Evolutionary conservation across 1,140 invertebrate species (phyloP).

Genomic region (Drosophila seguyi): DNA sequence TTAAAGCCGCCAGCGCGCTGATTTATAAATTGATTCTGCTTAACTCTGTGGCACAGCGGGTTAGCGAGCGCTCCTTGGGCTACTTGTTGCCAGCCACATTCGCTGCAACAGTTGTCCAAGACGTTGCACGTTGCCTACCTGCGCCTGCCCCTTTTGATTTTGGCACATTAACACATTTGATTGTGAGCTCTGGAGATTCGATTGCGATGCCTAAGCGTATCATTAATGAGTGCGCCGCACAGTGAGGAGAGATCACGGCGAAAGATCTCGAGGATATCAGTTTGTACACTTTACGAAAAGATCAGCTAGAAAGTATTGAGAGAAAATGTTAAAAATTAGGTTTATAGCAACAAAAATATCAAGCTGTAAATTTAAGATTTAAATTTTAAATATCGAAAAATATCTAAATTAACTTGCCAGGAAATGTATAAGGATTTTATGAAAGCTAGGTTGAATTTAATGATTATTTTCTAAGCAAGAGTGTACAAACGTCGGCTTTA

Average conservation of each 20-base stretch:
- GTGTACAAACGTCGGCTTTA: too few species aligned
- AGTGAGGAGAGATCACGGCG: constrained; percentile 13
- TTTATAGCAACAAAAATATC: neutral
- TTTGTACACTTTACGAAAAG: neutral
- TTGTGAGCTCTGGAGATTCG: constrained; percentile 22
- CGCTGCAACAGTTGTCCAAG: constrained; percentile 16
- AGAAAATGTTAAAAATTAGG: neutral
- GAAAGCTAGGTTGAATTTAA: too few species aligned
- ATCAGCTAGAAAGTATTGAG: neutral
- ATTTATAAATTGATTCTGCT: constrained; percentile 84
- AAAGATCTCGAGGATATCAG: constrained; percentile 2
- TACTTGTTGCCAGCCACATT: constrained; percentile 35
- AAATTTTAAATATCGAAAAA: too few species aligned
- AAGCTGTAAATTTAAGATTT: too few species aligned
- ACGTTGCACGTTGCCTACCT: constrained; percentile 39
- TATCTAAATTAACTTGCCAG: too few species aligned
- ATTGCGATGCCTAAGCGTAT: constrained; percentile 54
- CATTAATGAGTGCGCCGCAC: constrained; percentile 61
- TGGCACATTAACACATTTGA: constrained; percentile 78
- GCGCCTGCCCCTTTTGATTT: constrained; percentile 46
- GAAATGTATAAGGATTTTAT: too few species aligned
- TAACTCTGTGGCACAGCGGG: constrained; percentile 81
- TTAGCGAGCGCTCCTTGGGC: constrained; percentile 50
- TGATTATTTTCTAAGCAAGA: too few species aligned
- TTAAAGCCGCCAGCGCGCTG: constrained; percentile 75